Conservation (phyloP, 2,113 vertebrate genomes). For the Zosterops borbonicus region DNA sequence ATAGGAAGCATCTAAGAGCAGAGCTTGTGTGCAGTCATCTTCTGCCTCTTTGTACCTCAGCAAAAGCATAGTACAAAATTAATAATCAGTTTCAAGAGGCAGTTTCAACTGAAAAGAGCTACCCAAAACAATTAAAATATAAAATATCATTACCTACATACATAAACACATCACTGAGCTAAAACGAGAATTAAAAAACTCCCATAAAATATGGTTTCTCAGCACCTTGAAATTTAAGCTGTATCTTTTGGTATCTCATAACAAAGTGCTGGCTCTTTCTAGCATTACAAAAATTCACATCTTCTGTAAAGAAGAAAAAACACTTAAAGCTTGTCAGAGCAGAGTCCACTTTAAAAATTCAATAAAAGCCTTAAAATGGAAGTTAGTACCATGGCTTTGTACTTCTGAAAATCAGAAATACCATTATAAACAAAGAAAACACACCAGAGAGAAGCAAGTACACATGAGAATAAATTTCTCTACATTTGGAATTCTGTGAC, state of each 20-base stretch:
- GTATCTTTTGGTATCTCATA: background rate
- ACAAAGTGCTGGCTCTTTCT: background rate
- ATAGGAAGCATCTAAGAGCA: constrained; percentile 86
- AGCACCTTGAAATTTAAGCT: background rate
- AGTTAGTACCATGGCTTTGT: background rate
- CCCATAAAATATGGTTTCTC: background rate
- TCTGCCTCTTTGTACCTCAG: constrained; percentile 89
- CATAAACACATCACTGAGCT: background rate
- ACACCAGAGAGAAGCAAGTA: background rate
- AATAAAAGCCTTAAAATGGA: background rate
- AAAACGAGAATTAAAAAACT: background rate
- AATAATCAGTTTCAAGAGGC: background rate
- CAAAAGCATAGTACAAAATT: background rate
- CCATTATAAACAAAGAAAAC: background rate
- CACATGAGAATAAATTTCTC: background rate
- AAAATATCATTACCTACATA: background rate
- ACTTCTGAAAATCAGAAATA: background rate
- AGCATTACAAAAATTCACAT: background rate
- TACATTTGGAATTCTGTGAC: background rate
- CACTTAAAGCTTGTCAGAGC: background rate
- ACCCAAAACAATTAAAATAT: background rate
- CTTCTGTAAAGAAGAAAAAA: background rate
- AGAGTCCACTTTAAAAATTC: background rate
- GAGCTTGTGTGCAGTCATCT: constrained; percentile 86
- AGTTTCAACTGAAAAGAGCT: background rate